Evolutionary conservation across 2,888 invertebrate species (phyloP).

Genomic region (Phengaris alcon): DNA sequence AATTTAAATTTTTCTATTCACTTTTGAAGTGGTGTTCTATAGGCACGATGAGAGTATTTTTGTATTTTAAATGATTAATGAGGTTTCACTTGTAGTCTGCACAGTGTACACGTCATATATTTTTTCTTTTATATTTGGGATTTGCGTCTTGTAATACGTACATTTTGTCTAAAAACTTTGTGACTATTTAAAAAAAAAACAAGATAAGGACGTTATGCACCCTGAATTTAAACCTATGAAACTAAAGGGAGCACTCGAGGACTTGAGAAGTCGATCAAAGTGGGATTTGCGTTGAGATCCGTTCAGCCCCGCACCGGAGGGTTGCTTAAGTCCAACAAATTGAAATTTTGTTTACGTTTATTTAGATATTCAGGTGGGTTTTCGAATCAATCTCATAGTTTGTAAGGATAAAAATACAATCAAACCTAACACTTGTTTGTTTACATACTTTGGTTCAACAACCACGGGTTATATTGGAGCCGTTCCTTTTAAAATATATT

Average conservation of each 20-base stretch:
- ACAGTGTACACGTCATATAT: too few species aligned
- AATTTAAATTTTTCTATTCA: too few species aligned
- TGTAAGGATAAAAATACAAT: conserved; percentile 17
- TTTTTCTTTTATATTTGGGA: too few species aligned
- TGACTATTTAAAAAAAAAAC: not conserved
- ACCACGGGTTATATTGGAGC: not conserved
- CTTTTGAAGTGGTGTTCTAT: too few species aligned
- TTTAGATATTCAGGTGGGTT: conserved; percentile 57
- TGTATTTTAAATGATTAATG: too few species aligned
- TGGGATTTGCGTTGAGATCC: conserved; percentile 64
- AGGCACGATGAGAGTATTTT: too few species aligned
- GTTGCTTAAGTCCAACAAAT: conserved; percentile 57
- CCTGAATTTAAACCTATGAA: conserved; percentile 54
- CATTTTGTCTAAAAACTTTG: not conserved
- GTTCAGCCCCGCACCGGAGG: conserved; percentile 44
- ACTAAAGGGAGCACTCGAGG: conserved; percentile 54
- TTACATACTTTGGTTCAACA: conserved; percentile 12
- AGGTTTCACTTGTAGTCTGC: too few species aligned
- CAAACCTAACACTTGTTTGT: not conserved
- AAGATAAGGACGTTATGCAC: conserved; percentile 42
- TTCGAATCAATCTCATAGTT: conserved; percentile 35
- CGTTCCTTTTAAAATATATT: not conserved
- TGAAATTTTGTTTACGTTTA: conserved; percentile 71
- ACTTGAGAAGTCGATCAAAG: conserved; percentile 65
- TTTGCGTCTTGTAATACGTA: too few species aligned